Evolutionary conservation across 2,797 vertebrate species (phyloP).

Genomic region (Setipinna tenuifilis): DNA sequence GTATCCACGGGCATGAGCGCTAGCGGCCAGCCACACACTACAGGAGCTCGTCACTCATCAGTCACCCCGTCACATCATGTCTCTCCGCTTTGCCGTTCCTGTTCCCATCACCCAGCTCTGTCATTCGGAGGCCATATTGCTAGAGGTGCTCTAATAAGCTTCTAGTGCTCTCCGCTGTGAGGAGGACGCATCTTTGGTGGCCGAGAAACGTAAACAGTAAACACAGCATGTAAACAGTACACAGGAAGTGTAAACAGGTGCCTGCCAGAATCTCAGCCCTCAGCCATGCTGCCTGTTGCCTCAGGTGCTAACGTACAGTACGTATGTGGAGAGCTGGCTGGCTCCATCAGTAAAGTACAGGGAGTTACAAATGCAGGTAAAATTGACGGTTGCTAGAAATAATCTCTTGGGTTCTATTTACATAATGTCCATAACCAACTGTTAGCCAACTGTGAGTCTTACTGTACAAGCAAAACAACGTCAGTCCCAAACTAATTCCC

Average conservation of each 20-base stretch:
- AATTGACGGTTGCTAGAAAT: background rate
- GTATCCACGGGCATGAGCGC: background rate
- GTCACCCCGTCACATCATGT: too few relatives aligned
- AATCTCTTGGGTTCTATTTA: background rate
- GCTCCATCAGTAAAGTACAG: background rate
- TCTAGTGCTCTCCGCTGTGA: slow-evolving; percentile 67
- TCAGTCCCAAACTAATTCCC: too few relatives aligned
- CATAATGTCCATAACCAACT: background rate
- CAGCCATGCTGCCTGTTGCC: background rate
- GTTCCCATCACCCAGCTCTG: background rate
- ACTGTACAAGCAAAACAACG: background rate
- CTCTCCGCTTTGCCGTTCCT: background rate
- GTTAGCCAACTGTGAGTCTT: background rate
- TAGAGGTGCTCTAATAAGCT: slow-evolving; percentile 53
- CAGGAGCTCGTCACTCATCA: slow-evolving; percentile 36
- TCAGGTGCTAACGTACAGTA: background rate
- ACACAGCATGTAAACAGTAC: slow-evolving; percentile 51
- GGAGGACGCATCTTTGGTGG: slow-evolving; percentile 67
- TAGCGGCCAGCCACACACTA: background rate
- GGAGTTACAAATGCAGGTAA: background rate
- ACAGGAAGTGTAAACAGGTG: slow-evolving; percentile 67
- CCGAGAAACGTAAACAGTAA: slow-evolving; percentile 67
- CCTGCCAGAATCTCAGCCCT: slow-evolving; percentile 29
- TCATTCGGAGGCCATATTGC: background rate
- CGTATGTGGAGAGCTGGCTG: background rate